Evolutionary conservation across 2,888 invertebrate genomes (phyloP), one percentile per base, ranked within the genome.

Genomic region (Pharmacophagus antenor): DNA sequence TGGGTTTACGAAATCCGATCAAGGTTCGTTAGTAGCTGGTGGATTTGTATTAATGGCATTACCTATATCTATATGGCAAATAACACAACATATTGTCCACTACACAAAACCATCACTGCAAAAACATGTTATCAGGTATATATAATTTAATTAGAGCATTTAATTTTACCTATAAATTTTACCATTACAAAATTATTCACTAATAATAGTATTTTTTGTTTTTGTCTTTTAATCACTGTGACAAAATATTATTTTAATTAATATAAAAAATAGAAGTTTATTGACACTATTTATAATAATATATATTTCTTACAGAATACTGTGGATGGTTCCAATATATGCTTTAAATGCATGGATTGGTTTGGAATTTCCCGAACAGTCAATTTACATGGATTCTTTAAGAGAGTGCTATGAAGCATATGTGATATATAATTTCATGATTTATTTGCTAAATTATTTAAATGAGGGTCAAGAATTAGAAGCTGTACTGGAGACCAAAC

Each of bases 321-420:
- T 98, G 69, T 98, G 98, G 98, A 98, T 98, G 98, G 98, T 98
- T 56, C 98, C 98, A 63, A 98, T 98, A 72, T 98, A 98, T 92
- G 97, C 98, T 44, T 85, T 97, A 8, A 98, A 98, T 93, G 97
- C 98, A 67, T 97, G 97, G 97, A 92, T 97, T 70, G 98, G 98
- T 2, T 87, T 99, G 63, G 92, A 95, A 55, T 97, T 96, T 80
- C 97, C 97, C 0, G 92, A 94, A 67, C 94, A 95, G 71, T 96
- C 97, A 44, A 97, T 99, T 67, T 98, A 98, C 80, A 94, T 98
- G 75, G 98, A 99, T 83, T 97, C 97, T 69, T 84, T 97, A 55
- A 92, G 98, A 79, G 98, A 99, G 91, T 98, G 98, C 80, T 99
- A 98, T 79, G 99, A 99, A 88, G 98, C 98, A 0, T 99, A 98